Base-by-base conservation (phyloP, 2,113 vertebrate species). In the Pandion haliaetus region DNA sequence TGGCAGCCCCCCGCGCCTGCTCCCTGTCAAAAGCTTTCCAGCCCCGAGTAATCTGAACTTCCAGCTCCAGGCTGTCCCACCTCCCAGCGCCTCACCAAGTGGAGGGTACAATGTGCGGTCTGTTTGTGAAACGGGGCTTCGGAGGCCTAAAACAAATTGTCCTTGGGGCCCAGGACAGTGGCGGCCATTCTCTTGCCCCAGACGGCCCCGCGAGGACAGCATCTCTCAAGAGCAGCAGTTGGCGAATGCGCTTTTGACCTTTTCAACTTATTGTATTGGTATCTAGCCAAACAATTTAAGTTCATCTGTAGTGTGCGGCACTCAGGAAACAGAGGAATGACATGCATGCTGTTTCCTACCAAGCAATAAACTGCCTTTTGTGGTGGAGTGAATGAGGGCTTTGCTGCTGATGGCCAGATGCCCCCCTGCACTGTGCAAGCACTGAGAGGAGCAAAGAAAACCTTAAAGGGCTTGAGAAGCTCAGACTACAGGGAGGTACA, bases 201-300 rank as follows among this genome's bases (percentile, higher is more conserved):
- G 66, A 66, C 1, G 0, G 58, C 77, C 69, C 70, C 1, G 1
- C 0, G 6, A 78, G 87, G 81, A 81, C 4, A 3, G 87, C 73
- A 31, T 69, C 92, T 91, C 89, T 95, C 10, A 10, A 59, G 89
- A 83, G 76, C 74, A 82, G 79, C 67, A 38, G 31, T 94, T 81
- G 93, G 82, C 20, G n/a, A 97, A 92, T 93, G 85, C 0, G 83
- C 85, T 94, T 96, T 93, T 97, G 97, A 97, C 96, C 97, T 97
- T 97, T 97, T 98, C 95, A 97, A 96, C 95, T 95, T 93, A 86
- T 95, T 97, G 97, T 97, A 36, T 95, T 97, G 96, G 95, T 97
- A 95, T 96, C 87, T 96, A 95, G 96, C 95, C 95, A 97, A 97
- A 96, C 93, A 96, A 67, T 94, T 95, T 95, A 82, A 96, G 94